Conservation (phyloP, 1,140 invertebrate species). For the Charaxes varanes region DNA sequence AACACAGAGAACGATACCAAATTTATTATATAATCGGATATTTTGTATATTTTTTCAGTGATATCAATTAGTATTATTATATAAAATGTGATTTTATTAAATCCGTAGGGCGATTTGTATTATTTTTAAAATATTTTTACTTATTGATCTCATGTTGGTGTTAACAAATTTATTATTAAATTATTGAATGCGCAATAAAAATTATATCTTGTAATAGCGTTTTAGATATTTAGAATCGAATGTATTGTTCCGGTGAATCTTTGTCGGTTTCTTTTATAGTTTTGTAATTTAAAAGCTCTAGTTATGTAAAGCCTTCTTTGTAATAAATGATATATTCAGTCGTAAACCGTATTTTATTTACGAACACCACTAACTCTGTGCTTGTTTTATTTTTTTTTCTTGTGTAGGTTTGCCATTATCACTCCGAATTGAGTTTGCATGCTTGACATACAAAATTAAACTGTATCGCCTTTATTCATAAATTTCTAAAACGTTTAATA, state of each 20-base stretch:
- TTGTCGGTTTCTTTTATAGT: constrained; percentile 50
- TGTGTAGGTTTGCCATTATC: constrained; percentile 70
- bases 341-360: constrained; percentile 61
- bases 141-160: constrained; percentile 45
- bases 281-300: constrained; percentile 54
- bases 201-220: constrained; percentile 29
- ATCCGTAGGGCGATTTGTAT: constrained; percentile 19
- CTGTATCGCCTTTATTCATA: too few species aligned
- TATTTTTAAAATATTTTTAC: constrained; percentile 22
- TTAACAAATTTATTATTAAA: too few species aligned
- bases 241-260: constrained; percentile 30
- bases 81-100: constrained; percentile 32
- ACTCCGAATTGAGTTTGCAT: constrained; percentile 42
- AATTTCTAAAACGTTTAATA: too few species aligned
- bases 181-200: constrained; percentile 29
- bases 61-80: constrained; percentile 43
- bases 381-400: constrained; percentile 60
- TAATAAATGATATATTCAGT: constrained; percentile 69
- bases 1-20: constrained; percentile 15
- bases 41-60: constrained; percentile 44
- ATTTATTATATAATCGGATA: constrained; percentile 21
- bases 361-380: constrained; percentile 29
- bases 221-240: constrained; percentile 38
- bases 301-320: constrained; percentile 63
- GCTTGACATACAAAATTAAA: too few species aligned